Evolutionary conservation across 2,797 vertebrate species (phyloP).

Genomic region (Micromesistius poutassou): DNA sequence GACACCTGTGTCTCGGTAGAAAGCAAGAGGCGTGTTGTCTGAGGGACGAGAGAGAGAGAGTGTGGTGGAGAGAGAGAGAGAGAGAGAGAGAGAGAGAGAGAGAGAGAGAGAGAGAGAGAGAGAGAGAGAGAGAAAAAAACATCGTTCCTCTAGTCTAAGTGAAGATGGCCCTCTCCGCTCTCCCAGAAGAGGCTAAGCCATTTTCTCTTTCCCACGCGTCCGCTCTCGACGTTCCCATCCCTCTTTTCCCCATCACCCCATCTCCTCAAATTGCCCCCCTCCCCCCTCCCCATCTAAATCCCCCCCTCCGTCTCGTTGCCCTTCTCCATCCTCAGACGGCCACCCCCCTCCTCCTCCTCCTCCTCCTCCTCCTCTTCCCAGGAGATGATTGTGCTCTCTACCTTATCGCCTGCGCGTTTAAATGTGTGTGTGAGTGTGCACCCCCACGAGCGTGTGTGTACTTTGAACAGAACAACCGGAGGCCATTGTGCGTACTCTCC

Average conservation of each 20-base stretch:
- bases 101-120: no score
- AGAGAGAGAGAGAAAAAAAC: not conserved
- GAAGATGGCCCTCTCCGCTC: not conserved
- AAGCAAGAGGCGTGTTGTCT: no score
- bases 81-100: no score
- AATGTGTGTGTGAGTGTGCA: slow-evolving; percentile 1
- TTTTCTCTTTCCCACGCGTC: slow-evolving; percentile 1
- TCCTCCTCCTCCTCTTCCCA: slow-evolving; percentile 51
- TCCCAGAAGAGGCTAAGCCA: not conserved
- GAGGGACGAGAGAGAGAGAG: not conserved
- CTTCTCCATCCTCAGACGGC: slow-evolving; percentile 14
- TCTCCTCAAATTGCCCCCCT: not conserved
- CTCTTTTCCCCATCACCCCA: not conserved
- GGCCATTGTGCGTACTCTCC: not conserved
- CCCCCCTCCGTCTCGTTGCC: slow-evolving; percentile 6
- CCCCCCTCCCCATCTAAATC: not conserved
- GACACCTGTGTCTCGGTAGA: no score
- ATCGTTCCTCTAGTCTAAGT: not conserved
- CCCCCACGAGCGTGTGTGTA: no score
- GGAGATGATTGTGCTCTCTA: slow-evolving; percentile 66
- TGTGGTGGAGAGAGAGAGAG: not conserved
- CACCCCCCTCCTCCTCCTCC: no score
- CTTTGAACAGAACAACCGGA: not conserved
- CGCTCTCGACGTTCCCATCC: not conserved
- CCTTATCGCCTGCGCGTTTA: not conserved